Evolutionary conservation across 2,888 invertebrate species (phyloP), one percentile per base, ranked within the genome.

Genomic region (Bellardia pandia): DNA sequence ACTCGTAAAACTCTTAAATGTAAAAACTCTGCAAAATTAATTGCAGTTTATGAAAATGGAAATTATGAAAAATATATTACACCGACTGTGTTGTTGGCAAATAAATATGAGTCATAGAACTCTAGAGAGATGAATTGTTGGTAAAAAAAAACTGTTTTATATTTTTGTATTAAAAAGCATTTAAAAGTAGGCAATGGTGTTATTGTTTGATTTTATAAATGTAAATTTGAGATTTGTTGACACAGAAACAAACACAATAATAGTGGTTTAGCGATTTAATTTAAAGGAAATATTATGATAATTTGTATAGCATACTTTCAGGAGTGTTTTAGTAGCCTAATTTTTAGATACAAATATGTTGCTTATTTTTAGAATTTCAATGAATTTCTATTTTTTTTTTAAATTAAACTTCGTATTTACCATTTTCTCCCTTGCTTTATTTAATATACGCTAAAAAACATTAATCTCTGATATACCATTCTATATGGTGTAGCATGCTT

Each of bases 41-140:
- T 82, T 77, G 77, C 86, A 86, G 68, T 82, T 82, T 77, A 82
- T 82, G 72, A 86, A 86, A 86, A 82, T 77, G 23, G 82, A 85
- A 81, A 81, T 76, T 82, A 72, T 71, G 45, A 86, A 86, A 81
- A 66, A 37, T 51, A 72, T 68, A 60, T 53, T 30, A n/a, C 37
- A 56, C 1, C 56, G n/a, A 53, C 66, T 4, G 37, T 37, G 6
- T 37, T 6, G 37, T 37, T 23, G 16, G 7, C 66, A 66, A 74
- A 75, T 33, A 51, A 82, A 82, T 68, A 66, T 78, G 78, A 84
- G 78, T 78, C 77, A 74, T 78, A 77, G 48, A 72, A 58, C 64
- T 77, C 71, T 40, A 56, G 33, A 72, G 69, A 16, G 72, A 14
- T 14, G 37, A 42, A 40, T 60, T 69, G n/a, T 14, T 42, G 51